Evolutionary conservation across 2,797 vertebrate genomes (phyloP), one percentile per base, ranked within the genome.

Genomic region (Cygnus olor): DNA sequence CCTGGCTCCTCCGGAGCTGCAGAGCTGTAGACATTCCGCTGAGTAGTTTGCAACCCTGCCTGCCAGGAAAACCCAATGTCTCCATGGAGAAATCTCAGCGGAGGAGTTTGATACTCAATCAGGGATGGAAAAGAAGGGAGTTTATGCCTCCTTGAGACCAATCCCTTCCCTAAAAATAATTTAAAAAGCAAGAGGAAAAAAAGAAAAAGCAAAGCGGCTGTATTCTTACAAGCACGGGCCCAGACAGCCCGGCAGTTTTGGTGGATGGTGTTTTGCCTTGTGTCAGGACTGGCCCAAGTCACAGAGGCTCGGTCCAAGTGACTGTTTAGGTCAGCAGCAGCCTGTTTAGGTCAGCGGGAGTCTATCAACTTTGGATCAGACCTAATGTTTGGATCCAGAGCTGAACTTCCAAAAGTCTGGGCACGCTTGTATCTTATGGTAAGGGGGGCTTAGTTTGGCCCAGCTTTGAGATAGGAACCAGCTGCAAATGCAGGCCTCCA

Each of bases 41-140:
- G 97, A 97, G 92, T 44, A 94, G 97, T 97, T 97, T 85, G 85
- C 89, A 87, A 84, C 90, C 76, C 88, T 85, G 95, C 95, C 93
- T 97, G 97, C 98, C 97, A 97, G 97, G 92, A 97, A 98, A 97
- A 97, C 90, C 95, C 97, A 96, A 88, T 58, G 94, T 97, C 96
- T 97, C 94, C 96, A 80, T 65, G 7, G 96, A 97, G 97, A 97
- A 93, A 89, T 94, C 92, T 85, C 94, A 90, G 96, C 1, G 87
- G 56, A 96, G 89, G 78, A 74, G 88, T 56, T 87, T 88, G 88
- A n/a, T 80, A 79, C 83, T 87, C 91, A 87, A 70, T 90, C 93
- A 77, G 73, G 20, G 54, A 65, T 93, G 76, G 95, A 96, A 95
- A 94, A 95, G 92, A 86, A 88, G 89, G 87, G 96, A 90, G 69